A percentile compares a stretch with the other conserved stretches of the same genome.
Conservation (phyloP, 2,113 vertebrate genomes). For the Albula goreensis region DNA sequence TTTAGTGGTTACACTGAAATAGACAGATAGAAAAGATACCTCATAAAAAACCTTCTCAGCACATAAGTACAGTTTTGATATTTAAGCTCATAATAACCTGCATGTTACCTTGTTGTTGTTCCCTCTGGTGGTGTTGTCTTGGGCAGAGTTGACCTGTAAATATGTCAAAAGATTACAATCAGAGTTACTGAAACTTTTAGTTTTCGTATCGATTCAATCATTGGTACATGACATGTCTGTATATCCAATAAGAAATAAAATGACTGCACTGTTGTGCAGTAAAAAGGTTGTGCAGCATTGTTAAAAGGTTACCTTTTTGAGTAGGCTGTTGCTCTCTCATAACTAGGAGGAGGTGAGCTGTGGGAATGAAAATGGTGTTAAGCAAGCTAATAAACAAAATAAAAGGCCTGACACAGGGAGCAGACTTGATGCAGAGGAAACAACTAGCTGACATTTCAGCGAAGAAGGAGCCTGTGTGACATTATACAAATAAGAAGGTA, state of each 20-base stretch:
- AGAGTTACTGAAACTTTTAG: not conserved
- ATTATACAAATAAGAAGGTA: too few species aligned
- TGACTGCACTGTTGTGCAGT: too few species aligned
- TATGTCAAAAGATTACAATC: conserved; percentile 21
- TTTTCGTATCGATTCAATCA: too few species aligned
- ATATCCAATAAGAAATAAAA: not conserved
- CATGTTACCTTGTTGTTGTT: conserved; percentile 44
- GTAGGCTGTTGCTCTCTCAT: conserved; percentile 29
- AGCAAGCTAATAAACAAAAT: not conserved
- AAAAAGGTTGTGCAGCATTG: too few species aligned
- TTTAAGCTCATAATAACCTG: too few species aligned
- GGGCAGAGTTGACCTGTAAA: conserved; percentile 27
- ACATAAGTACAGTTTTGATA: not conserved
- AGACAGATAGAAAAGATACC: conserved; percentile 10
- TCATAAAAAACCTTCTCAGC: not conserved
- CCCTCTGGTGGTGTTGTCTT: conserved; percentile 34
- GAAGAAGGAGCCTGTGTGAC: too few species aligned
- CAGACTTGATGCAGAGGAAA: too few species aligned
- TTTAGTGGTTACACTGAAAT: conserved; percentile 48
- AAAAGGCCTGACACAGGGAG: not conserved
- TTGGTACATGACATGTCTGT: not conserved
- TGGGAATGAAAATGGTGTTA: not conserved
- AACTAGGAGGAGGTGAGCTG: conserved; percentile 41
- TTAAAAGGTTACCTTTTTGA: conserved; percentile 44
- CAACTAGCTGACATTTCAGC: too few species aligned